Evolutionary conservation across 2,113 vertebrate genomes (phyloP).

Genomic region (Aphyosemion australe): DNA sequence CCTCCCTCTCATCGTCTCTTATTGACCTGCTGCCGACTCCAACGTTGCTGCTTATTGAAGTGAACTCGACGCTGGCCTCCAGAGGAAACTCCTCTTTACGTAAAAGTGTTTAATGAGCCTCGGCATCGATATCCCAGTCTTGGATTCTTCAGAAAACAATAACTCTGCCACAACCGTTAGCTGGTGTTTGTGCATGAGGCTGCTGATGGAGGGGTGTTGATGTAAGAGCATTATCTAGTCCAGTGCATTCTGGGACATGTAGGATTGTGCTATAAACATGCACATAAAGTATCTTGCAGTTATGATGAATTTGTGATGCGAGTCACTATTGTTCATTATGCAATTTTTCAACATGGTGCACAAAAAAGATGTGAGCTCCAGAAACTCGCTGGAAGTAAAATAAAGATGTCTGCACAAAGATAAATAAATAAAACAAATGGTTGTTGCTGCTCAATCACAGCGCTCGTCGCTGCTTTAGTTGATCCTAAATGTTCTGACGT

Average conservation of each 20-base stretch:
- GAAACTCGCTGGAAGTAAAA: not conserved
- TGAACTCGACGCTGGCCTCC: slow-evolving; percentile 13
- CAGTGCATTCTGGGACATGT: too few species aligned
- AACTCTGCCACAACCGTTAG: slow-evolving; percentile 5
- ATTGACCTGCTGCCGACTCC: slow-evolving; percentile 44
- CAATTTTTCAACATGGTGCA: not conserved
- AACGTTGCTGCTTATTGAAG: slow-evolving; percentile 45
- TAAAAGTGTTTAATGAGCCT: slow-evolving; percentile 31
- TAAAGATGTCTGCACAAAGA: not conserved
- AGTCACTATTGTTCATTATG: not conserved
- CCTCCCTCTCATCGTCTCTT: slow-evolving; percentile 27
- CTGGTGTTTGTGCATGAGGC: not conserved
- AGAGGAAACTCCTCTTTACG: slow-evolving; percentile 20
- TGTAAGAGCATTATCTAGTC: too few species aligned
- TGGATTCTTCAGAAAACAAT: slow-evolving; percentile 5
- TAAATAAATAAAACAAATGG: not conserved
- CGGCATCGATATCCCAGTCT: not conserved
- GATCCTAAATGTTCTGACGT: too few species aligned
- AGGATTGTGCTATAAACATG: too few species aligned
- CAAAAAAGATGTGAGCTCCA: not conserved
- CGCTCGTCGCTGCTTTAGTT: too few species aligned
- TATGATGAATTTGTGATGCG: too few species aligned
- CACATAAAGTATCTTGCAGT: too few species aligned
- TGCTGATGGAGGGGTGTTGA: too few species aligned
- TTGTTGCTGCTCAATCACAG: not conserved